Evolutionary conservation across 2,113 vertebrate species (phyloP).

Genomic region (Crotophaga sulcirostris): DNA sequence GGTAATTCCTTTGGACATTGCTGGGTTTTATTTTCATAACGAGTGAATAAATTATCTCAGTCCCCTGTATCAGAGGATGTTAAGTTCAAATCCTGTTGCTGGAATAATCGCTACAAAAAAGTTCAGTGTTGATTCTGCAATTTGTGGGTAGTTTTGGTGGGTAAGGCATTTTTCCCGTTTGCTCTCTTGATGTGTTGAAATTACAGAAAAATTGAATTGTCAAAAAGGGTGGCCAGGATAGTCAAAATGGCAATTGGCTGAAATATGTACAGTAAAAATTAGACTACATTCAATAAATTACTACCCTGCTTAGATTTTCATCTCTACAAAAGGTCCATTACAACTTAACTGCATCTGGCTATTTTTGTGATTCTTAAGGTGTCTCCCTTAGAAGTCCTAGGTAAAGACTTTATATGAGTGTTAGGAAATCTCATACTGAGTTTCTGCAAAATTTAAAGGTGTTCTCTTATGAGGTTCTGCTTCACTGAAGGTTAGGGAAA

Average conservation of each 20-base stretch:
- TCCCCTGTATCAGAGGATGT: constrained; percentile 56
- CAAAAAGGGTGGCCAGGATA: constrained; percentile 43
- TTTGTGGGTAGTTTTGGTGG: constrained; percentile 71
- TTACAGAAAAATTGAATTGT: constrained; percentile 63
- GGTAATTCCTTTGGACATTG: constrained; percentile 57
- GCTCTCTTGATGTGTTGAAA: constrained; percentile 54
- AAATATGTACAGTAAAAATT: constrained; percentile 28
- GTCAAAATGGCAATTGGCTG: constrained; percentile 48
- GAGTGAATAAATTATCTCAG: constrained; percentile 69
- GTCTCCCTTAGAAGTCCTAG: background rate
- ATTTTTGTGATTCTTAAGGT: constrained; percentile 11
- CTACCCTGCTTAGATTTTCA: constrained; percentile 15
- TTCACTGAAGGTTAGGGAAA: background rate
- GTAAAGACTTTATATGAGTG: background rate
- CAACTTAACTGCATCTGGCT: constrained; percentile 18
- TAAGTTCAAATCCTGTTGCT: constrained; percentile 54
- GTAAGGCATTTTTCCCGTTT: constrained; percentile 63
- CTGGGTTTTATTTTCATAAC: constrained; percentile 59
- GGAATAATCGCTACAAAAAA: constrained; percentile 65
- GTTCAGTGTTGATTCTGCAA: constrained; percentile 74
- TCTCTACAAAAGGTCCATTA: background rate
- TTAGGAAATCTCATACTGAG: background rate
- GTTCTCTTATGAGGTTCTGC: background rate
- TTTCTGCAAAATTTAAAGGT: background rate
- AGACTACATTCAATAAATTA: constrained; percentile 48